These are phyloP conservation scores for Neotoxoptera formosana DNA, from an alignment of 1,140 invertebrate genomes.

Conservation along the genomic window DNA sequence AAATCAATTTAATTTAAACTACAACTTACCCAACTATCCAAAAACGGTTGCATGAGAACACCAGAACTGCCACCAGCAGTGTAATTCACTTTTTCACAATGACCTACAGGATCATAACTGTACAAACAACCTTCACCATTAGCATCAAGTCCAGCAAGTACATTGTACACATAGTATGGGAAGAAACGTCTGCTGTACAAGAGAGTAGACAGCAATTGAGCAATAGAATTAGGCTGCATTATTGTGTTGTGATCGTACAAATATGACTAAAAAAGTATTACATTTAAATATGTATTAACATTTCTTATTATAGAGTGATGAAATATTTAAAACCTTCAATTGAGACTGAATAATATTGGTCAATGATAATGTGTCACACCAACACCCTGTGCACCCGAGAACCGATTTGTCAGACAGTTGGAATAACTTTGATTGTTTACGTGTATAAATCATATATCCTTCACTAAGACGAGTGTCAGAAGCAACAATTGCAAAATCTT, in stretches of 20 bases:
- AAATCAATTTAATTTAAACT: neutral
- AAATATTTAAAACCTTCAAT: conserved; percentile 72
- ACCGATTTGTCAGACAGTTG: conserved; percentile 82
- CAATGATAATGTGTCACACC: conserved; percentile 96
- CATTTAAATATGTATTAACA: neutral
- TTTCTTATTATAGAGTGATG: conserved; percentile 12
- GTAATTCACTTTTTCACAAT: conserved; percentile 82
- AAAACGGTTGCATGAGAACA: conserved; percentile 80
- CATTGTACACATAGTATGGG: conserved; percentile 96
- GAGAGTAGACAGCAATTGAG: conserved; percentile 95
- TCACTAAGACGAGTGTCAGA: conserved; percentile 93
- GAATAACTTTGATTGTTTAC: conserved; percentile 87
- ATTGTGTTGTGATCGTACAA: conserved; percentile 92
- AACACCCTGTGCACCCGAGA: conserved; percentile 90
- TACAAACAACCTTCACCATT: conserved; percentile 93
- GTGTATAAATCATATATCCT: conserved; percentile 88
- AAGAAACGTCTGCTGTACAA: conserved; percentile 98
- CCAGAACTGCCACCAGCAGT: conserved; percentile 85
- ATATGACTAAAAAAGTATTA: conserved; percentile 78
- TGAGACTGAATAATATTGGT: conserved; percentile 85
- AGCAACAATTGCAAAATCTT: conserved; percentile 84
- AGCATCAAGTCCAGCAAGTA: conserved; percentile 87
- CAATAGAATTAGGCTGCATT: conserved; percentile 91
- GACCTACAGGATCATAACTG: conserved; percentile 97
- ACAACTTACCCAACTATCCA: conserved; percentile 80